Conservation (phyloP, 2,888 invertebrate genomes). For the Eupithecia dodoneata region DNA sequence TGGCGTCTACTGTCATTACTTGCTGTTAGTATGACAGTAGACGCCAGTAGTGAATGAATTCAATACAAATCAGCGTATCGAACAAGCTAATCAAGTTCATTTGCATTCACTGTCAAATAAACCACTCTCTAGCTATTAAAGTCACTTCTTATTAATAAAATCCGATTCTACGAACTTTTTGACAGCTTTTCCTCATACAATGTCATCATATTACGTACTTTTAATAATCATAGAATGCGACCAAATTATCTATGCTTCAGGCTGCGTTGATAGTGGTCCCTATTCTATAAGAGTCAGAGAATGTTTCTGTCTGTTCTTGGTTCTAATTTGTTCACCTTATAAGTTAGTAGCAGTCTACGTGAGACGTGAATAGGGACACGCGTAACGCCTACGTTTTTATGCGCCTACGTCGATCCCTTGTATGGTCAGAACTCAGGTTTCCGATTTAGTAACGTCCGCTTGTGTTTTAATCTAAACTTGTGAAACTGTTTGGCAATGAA, state of each 20-base stretch:
- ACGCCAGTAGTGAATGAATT: constrained; percentile 27
- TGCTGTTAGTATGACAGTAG: constrained; percentile 13
- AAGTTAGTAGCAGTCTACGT: constrained; percentile 26
- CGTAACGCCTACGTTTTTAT: constrained; percentile 52
- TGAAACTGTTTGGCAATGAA: constrained; percentile 8
- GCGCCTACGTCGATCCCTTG: constrained; percentile 60
- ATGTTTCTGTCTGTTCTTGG: not conserved
- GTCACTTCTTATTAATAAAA: constrained; percentile 19
- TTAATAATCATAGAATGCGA: not conserved
- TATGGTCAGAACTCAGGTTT: constrained; percentile 53
- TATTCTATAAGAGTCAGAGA: not conserved
- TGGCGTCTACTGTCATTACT: no score
- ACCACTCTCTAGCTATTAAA: constrained; percentile 35
- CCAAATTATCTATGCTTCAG: not conserved
- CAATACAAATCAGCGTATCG: constrained; percentile 34
- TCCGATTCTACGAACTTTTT: not conserved
- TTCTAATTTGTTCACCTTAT: not conserved
- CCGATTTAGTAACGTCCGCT: constrained; percentile 43
- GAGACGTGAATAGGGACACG: constrained; percentile 51
- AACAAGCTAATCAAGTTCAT: constrained; percentile 41
- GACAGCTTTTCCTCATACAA: constrained; percentile 7
- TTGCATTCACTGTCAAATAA: constrained; percentile 38
- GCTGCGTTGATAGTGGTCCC: not conserved
- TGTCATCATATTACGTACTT: not conserved
- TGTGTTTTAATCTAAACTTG: constrained; percentile 34